Base-by-base conservation (phyloP, 64 coral and sea anemone species). In the Pachyseris speciosa region DNA sequence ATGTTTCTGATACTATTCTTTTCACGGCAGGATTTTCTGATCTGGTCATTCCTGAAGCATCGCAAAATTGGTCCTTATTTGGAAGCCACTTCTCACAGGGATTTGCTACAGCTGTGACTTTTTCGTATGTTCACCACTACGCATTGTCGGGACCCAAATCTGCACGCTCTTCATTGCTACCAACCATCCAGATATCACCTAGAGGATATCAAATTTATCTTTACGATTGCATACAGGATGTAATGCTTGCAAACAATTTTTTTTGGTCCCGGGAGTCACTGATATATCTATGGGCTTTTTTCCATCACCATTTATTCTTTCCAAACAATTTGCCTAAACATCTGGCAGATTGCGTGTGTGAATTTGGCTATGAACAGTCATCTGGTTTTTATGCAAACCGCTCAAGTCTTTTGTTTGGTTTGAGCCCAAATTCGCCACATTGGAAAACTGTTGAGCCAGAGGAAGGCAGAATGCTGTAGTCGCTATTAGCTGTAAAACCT, bases 231-330 rank as follows among this genome's bases (percentile, higher is more conserved):
- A 17, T 76, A 27, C 43, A 76, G 25, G 73, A 76, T 74, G 42
- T 76, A 49, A 76, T 76, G 72, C 16, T 76, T 15, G 72, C 72
- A 50, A 50, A 76, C 17, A 76, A 75, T 76, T 76, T 76, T 76
- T 50, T 32, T 17, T 76, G 72, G 72, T 0, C 72, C 24, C 9
- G 72, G 72, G 44, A 10, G 72, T 32, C 72, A 49, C n/a, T 76
- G 72, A 76, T 76, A 9, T 76, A 31, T 15, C 72, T 76, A 49
- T 76, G 72, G 72, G 72, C 72, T 48, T 50, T 76, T 76, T 31
- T 76, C 2, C 44, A 76, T 76, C 72, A 76, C 72, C 42, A 13
- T 76, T 22, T 76, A n/a, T 76, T 76, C 29, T 76, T 76, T 76
- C 72, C 72, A 76, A 13, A 1, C 42, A 47, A 76, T 15, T 52